phyloP scores from a whole-genome alignment of 37 sponge, comb jelly and placozoan genomes.

The Aphrocallistes beatrix region DNA sequence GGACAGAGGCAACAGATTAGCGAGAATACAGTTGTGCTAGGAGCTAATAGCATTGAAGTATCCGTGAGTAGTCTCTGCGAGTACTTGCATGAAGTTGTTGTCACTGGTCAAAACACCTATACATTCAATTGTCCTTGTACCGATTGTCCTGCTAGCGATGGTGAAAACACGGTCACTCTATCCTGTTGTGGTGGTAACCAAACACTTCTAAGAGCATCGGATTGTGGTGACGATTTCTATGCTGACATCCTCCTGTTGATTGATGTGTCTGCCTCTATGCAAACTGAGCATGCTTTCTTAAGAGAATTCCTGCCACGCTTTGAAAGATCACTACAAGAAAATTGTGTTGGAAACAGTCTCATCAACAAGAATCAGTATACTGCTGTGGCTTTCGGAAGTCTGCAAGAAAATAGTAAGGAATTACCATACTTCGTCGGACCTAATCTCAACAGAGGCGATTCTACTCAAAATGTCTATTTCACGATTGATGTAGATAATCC shows the following conservation, averaged over 20 bases:
- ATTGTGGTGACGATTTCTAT: constrained; percentile 8
- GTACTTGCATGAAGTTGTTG: background rate
- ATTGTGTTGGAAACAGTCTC: background rate
- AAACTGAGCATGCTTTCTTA: background rate
- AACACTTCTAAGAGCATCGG: background rate
- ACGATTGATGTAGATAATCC: background rate
- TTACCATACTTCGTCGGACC: constrained; percentile 7
- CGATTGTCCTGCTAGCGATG: background rate
- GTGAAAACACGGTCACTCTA: background rate
- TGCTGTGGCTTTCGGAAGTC: background rate
- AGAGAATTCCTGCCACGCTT: background rate
- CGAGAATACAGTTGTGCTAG: background rate
- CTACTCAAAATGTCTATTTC: constrained; percentile 8
- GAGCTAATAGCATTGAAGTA: background rate
- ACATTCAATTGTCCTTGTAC: background rate
- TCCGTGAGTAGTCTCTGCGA: background rate
- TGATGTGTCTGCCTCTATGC: background rate
- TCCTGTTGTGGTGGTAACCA: background rate
- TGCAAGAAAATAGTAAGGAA: background rate
- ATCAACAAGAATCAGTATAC: constrained; percentile 9
- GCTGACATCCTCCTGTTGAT: background rate
- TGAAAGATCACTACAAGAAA: background rate
- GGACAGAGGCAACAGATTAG: background rate
- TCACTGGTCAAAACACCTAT: background rate
- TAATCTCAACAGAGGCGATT: background rate